Percentiles rank a stretch among this genome's conserved stretches.
These are phyloP conservation scores for Heliconius charithonia DNA, from an alignment of 2,888 invertebrate species.

Conservation along the genomic window DNA sequence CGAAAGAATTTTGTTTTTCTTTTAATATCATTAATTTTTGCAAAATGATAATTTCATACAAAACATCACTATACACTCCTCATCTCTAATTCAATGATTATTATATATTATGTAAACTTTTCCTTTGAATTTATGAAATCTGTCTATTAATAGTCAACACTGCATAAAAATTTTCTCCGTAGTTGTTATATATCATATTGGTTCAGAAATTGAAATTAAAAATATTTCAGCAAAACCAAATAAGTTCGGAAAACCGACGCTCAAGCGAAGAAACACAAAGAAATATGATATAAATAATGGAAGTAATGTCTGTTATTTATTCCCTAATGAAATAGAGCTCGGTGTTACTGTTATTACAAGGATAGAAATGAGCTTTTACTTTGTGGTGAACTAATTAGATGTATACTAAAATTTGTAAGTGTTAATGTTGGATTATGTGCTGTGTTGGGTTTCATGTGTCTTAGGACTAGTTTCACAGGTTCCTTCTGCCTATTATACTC, in stretches of 20 bases:
- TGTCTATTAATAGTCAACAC: too few species aligned
- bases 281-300: slow-evolving; percentile 7
- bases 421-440: neutral
- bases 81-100: too few species aligned
- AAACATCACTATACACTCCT: too few species aligned
- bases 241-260: neutral
- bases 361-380: slow-evolving; percentile 1
- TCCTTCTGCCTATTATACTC: too few species aligned
- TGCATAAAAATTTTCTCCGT: too few species aligned
- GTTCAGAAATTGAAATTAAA: neutral
- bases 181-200: neutral
- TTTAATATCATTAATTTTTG: too few species aligned
- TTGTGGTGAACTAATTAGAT: neutral
- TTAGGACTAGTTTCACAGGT: neutral
- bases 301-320: slow-evolving; percentile 15
- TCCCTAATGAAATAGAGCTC: slow-evolving; percentile 4
- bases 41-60: too few species aligned
- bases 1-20: too few species aligned
- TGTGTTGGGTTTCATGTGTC: neutral
- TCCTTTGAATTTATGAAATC: too few species aligned
- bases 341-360: neutral
- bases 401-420: neutral
- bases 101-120: too few species aligned
- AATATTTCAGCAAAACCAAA: neutral
- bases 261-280: neutral